A percentile compares a stretch with the other conserved stretches of the same genome.
These are phyloP conservation scores for Sylvicapra grimmia DNA, from an alignment of 2,113 vertebrate genomes.

Conservation along the genomic window DNA sequence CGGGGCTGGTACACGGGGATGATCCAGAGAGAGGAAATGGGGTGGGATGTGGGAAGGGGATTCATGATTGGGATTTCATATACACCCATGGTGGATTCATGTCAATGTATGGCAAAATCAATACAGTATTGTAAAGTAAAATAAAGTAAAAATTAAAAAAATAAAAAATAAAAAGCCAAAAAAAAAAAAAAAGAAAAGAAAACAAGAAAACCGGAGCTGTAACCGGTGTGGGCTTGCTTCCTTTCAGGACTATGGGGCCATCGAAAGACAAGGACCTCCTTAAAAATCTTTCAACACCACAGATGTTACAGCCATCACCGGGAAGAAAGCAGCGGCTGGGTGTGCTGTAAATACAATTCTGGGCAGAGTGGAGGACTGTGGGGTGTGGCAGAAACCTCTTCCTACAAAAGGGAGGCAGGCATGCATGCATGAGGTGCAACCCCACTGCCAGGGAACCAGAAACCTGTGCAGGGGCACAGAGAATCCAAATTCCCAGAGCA, in stretches of 20 bases:
- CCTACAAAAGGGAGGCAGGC: background rate
- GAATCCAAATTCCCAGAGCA: background rate
- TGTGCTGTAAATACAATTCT: background rate
- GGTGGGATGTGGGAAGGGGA: too few species aligned
- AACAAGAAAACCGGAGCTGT: background rate
- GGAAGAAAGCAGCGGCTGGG: background rate
- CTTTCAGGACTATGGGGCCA: background rate
- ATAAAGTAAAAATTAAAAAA: too few species aligned
- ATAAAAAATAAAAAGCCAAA: too few species aligned
- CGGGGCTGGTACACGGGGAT: too few species aligned
- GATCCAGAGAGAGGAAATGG: too few species aligned
- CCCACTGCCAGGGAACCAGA: background rate
- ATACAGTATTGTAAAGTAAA: too few species aligned
- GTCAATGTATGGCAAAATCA: too few species aligned
- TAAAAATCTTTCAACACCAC: background rate
- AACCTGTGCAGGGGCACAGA: background rate
- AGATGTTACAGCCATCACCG: background rate
- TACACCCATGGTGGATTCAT: too few species aligned
- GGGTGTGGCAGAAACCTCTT: background rate
- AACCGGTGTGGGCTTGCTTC: background rate
- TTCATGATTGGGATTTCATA: too few species aligned
- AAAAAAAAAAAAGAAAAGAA: background rate
- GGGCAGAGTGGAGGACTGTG: background rate
- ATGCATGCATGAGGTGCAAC: fast-evolving
- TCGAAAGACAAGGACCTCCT: background rate